Evolutionary conservation across 2,113 vertebrate genomes (phyloP), one percentile per base, ranked within the genome.

Genomic region (Phylloscopus trochilus): DNA sequence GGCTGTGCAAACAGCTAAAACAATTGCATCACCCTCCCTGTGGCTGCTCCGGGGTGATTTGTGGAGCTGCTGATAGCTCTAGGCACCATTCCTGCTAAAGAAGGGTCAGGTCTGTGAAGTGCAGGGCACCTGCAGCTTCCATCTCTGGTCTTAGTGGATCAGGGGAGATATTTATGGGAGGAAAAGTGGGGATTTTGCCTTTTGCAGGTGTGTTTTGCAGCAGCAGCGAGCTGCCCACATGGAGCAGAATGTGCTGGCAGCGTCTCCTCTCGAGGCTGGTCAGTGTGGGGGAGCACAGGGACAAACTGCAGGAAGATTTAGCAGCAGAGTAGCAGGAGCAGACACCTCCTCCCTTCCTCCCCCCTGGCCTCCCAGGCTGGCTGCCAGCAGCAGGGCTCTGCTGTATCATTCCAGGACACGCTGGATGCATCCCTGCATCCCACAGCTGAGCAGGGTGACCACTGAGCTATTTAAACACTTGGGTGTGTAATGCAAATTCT

Each of bases 401-500:
- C 12, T 28, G 60, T 78, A 70, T 87, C 91, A 33, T 93, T 83
- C 69, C 86, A 84, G 93, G 92, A 88, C 26, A 31, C 58, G 75
- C 92, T 84, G 89, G 87, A 27, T 2, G 33, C 83, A 66, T 72
- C 88, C 31, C 2, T 91, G 95, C 94, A 92, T 47, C 51, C 33
- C 91, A 77, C 91, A 94, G 96, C 96, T 90, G 97, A 95, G 94
- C 92, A 67, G 15, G 59, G 91, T 72, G 81, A 95, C 96, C 74
- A 39, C 81, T 63, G 91, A 79, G 78, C 94, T 97, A 97, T 97
- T 98, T 97, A 95, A 97, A 85, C 90, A 39, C 88, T 88, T 4
- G 30, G 75, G 85, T 68, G 83, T 94, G 43, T 41, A 86, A 95
- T 37, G 92, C 91, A 89, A 49, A 39, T 96, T 96, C 96, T 95